These are phyloP conservation scores for Agapornis canus DNA, from an alignment of 2,797 vertebrate species.

Conservation along the genomic window DNA sequence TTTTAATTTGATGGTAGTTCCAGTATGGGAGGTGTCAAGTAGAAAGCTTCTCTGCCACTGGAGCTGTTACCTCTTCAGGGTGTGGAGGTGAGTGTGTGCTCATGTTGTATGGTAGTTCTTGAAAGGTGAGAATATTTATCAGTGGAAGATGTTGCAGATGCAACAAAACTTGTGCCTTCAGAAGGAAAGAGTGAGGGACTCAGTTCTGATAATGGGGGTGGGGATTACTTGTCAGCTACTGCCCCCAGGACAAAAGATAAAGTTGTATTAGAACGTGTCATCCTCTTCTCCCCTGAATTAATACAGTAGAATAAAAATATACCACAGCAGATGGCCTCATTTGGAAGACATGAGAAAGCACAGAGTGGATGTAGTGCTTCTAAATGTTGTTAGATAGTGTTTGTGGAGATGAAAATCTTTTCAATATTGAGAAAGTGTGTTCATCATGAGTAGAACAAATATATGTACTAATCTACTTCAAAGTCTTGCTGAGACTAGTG, in stretches of 20 bases:
- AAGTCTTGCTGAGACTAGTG: background rate
- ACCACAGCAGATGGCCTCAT: accelerated
- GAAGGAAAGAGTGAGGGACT: background rate
- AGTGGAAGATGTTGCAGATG: background rate
- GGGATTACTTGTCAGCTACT: background rate
- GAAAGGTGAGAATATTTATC: background rate
- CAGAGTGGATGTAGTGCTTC: background rate
- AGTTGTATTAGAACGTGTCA: background rate
- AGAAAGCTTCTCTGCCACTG: background rate
- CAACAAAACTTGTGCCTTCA: background rate
- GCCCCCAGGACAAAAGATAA: background rate
- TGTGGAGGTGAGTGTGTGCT: background rate
- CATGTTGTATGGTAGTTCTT: background rate
- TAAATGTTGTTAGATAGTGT: background rate
- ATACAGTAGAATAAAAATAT: background rate
- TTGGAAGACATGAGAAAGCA: background rate
- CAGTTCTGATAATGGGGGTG: background rate
- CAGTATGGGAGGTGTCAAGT: background rate
- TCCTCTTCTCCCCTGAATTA: background rate
- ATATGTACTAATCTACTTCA: background rate
- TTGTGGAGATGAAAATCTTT: background rate
- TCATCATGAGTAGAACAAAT: background rate
- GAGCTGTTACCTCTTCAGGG: accelerated
- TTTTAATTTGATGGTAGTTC: background rate
- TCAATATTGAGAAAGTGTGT: background rate